Percentiles rank a stretch among this genome's conserved stretches.
Evolutionary conservation across 2,888 invertebrate genomes (phyloP).

Genomic region (Tetranychus truncatus): DNA sequence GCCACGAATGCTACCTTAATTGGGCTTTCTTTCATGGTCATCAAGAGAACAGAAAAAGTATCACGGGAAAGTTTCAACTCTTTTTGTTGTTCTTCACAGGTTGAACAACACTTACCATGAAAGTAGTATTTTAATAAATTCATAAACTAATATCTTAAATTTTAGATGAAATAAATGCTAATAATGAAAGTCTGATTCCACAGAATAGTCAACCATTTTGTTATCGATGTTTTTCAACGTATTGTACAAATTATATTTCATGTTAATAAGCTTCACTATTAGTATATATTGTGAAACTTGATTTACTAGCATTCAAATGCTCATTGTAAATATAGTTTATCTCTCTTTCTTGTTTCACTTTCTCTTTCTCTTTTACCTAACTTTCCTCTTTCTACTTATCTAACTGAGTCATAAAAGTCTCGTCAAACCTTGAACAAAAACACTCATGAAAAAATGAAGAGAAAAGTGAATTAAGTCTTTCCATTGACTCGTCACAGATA

Average conservation of each 20-base stretch:
- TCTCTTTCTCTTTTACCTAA: neutral
- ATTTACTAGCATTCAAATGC: neutral
- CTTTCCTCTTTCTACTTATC: neutral
- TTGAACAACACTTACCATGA: neutral
- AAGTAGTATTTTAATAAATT: neutral
- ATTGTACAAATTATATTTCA: neutral
- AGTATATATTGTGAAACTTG: neutral
- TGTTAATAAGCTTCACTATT: neutral
- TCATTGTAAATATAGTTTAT: neutral
- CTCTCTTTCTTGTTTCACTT: neutral
- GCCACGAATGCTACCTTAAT: neutral
- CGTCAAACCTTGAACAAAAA: neutral
- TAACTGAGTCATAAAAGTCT: neutral
- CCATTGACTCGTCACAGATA: neutral
- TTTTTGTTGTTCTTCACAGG: neutral
- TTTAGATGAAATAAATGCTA: neutral
- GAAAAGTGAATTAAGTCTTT: neutral
- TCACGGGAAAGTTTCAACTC: neutral
- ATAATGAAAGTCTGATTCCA: too few species aligned
- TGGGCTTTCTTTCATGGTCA: neutral
- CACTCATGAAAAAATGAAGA: neutral
- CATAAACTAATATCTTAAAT: neutral
- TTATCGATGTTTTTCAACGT: too few species aligned
- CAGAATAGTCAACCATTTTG: too few species aligned
- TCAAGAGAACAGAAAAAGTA: neutral